These are phyloP conservation scores for Sinopyrophorus schimmeli DNA, from an alignment of 2,888 invertebrate species.

Conservation along the genomic window DNA sequence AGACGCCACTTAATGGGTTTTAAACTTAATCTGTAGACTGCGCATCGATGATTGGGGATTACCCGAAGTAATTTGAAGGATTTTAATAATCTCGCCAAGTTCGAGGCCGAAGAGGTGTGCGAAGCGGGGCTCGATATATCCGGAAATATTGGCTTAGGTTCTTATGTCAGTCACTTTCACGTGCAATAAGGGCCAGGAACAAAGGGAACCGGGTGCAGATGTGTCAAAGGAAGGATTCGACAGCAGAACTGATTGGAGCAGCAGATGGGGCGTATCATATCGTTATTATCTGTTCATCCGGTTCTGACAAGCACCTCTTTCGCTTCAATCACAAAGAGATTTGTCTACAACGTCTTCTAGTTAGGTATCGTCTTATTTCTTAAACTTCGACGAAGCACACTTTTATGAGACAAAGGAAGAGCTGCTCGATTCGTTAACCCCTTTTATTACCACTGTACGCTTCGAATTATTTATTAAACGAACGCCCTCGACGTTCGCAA, in stretches of 20 bases:
- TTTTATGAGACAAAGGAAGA: constrained; percentile 17
- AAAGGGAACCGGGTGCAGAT: constrained; percentile 29
- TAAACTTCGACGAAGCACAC: constrained; percentile 17
- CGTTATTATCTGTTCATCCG: constrained; percentile 50
- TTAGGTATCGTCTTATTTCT: constrained; percentile 25
- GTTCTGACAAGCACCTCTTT: constrained; percentile 46
- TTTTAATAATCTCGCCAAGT: too few species aligned
- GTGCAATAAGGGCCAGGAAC: constrained; percentile 29
- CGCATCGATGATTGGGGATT: too few species aligned
- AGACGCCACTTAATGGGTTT: too few species aligned
- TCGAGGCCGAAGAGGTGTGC: too few species aligned
- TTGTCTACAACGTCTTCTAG: constrained; percentile 37
- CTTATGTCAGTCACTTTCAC: constrained; percentile 18
- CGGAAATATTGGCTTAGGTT: too few species aligned
- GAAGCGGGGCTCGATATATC: too few species aligned
- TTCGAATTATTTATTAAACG: constrained; percentile 10
- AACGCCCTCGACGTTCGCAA: too few species aligned
- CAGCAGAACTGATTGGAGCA: constrained; percentile 49
- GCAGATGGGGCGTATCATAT: constrained; percentile 49
- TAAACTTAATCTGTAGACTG: too few species aligned
- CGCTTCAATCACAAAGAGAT: constrained; percentile 47
- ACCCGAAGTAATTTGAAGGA: too few species aligned
- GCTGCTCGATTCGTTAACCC: constrained; percentile 2
- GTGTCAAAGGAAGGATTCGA: constrained; percentile 44
- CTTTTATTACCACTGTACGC: constrained; percentile 5